Conservation (phyloP, 2,888 invertebrate genomes). For the Therioaphis trifolii region DNA sequence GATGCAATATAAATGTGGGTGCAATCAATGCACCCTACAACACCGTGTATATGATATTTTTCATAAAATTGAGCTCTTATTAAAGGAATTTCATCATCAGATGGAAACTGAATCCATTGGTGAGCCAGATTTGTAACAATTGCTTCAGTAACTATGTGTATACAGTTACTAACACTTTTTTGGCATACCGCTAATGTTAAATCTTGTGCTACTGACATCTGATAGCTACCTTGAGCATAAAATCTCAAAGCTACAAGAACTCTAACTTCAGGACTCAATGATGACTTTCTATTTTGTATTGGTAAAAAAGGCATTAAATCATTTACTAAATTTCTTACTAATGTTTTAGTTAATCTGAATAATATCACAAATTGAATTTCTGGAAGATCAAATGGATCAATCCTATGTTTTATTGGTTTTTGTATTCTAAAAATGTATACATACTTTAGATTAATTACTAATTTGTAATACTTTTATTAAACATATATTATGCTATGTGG, state of each 20-base stretch:
- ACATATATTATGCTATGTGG: too few species aligned
- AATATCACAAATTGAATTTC: constrained; percentile 21
- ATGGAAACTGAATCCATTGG: constrained; percentile 14
- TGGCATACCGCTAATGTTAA: constrained; percentile 10
- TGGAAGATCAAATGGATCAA: constrained; percentile 27
- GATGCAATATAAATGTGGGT: too few species aligned
- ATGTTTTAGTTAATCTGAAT: constrained; percentile 11
- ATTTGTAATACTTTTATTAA: too few species aligned
- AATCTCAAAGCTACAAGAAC: constrained; percentile 24
- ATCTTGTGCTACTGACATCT: constrained; percentile 11
- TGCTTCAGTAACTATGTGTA: constrained; percentile 21
- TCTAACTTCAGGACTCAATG: constrained; percentile 15
- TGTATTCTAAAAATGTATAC: constrained; percentile 12
- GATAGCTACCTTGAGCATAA: constrained; percentile 36
- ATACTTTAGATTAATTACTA: not conserved
- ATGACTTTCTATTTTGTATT: constrained; percentile 1
- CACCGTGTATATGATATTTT: too few species aligned
- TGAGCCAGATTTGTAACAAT: constrained; percentile 7
- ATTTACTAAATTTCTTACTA: not conserved
- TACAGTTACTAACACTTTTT: constrained; percentile 33
- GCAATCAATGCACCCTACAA: too few species aligned
- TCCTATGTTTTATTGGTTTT: constrained; percentile 9
- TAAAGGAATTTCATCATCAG: not conserved
- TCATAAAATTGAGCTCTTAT: constrained; percentile 30
- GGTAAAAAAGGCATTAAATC: constrained; percentile 8